Conservation (phyloP, 2,113 vertebrate genomes). For the Elephas maximus region DNA sequence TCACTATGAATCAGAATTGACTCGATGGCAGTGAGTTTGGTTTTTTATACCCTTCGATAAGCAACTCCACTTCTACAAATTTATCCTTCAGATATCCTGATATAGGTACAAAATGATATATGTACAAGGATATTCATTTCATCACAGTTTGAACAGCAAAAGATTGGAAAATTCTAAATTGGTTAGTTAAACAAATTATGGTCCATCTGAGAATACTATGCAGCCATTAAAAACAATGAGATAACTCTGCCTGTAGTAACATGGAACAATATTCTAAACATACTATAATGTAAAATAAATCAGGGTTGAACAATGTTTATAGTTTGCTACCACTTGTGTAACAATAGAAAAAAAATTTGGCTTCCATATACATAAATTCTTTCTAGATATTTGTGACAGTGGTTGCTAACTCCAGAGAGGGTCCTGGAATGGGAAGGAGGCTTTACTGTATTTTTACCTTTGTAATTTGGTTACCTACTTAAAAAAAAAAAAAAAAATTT, state of each 20-base stretch:
- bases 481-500: background rate
- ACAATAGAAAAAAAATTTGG: conserved; percentile 14
- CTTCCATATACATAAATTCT: background rate
- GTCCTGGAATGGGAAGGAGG: background rate
- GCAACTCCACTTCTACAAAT: conserved; percentile 20
- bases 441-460: background rate
- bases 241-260: background rate
- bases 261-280: background rate
- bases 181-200: conserved; percentile 5
- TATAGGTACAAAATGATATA: background rate
- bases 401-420: background rate
- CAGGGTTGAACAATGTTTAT: background rate
- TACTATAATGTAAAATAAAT: background rate
- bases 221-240: conserved; percentile 12
- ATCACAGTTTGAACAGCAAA: background rate
- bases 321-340: background rate
- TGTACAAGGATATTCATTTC: background rate
- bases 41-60: background rate
- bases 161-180: background rate
- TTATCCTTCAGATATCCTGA: conserved; percentile 9
- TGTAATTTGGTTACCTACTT: background rate
- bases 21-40: too few relatives aligned
- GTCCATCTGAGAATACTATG: background rate
- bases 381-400: background rate
- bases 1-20: too few relatives aligned